Conservation (phyloP, 2,888 invertebrate species). For the Sylvicola cinctus region DNA sequence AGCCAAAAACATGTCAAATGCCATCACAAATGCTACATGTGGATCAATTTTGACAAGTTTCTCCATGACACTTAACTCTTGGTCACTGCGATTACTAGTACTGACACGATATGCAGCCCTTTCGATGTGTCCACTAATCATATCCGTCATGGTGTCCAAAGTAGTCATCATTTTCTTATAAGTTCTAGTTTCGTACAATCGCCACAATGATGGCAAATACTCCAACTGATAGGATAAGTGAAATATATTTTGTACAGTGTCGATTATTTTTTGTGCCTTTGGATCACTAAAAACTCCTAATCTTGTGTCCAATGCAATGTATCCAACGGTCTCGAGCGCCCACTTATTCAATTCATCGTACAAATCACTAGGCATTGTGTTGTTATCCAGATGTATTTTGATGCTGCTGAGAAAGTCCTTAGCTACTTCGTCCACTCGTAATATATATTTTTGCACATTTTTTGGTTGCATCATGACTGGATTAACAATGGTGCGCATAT, state of each 20-base stretch:
- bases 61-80: conserved; percentile 28
- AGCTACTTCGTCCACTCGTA: conserved; percentile 29
- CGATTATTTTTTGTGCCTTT: conserved; percentile 6
- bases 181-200: conserved; percentile 14
- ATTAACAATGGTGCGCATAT: conserved; percentile 42
- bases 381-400: conserved; percentile 6
- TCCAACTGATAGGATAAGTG: not conserved
- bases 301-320: conserved; percentile 23
- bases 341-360: conserved; percentile 29
- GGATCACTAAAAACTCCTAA: conserved; percentile 13
- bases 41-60: conserved; percentile 24
- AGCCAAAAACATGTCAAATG: conserved; percentile 12
- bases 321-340: conserved; percentile 31
- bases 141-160: conserved; percentile 22
- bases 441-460: conserved; percentile 29
- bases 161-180: conserved; percentile 17
- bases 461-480: conserved; percentile 43
- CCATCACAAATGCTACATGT: conserved; percentile 11
- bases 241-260: not conserved
- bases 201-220: conserved; percentile 7
- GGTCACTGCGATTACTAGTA: conserved; percentile 2
- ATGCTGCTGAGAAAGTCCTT: conserved; percentile 19
- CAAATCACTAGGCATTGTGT: conserved; percentile 26
- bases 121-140: conserved; percentile 5
- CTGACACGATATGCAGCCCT: too few species aligned